phyloP scores from a whole-genome alignment of 2,888 invertebrate species.

The Eupithecia inturbata region DNA sequence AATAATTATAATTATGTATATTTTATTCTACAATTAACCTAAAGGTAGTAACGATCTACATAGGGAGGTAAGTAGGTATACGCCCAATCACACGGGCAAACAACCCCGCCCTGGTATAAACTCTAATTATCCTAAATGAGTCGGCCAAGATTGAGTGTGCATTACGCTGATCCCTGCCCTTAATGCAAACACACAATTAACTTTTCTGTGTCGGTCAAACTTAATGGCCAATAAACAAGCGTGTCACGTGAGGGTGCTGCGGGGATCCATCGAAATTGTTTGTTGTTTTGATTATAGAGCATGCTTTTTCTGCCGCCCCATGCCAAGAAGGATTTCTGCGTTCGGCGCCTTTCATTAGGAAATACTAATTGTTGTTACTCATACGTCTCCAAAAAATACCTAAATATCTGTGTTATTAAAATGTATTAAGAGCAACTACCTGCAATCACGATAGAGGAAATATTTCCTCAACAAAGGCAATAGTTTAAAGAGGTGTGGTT shows the following conservation, averaged over 20 bases:
- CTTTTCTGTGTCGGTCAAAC: slow-evolving; percentile 46
- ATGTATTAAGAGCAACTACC: too few species aligned
- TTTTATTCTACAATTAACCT: neutral
- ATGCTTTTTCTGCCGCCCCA: neutral
- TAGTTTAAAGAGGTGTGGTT: too few species aligned
- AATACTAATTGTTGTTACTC: neutral
- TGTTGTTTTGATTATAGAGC: neutral
- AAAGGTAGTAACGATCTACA: neutral
- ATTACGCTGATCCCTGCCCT: slow-evolving; percentile 19
- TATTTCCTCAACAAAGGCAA: too few species aligned
- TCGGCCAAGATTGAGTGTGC: slow-evolving; percentile 26
- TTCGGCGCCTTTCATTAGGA: neutral
- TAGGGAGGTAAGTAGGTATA: neutral
- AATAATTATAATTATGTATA: neutral
- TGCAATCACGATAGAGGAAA: too few species aligned
- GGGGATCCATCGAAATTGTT: neutral
- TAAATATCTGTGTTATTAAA: too few species aligned
- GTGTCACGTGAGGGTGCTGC: slow-evolving; percentile 39
- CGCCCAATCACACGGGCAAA: neutral
- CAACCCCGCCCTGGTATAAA: slow-evolving; percentile 16
- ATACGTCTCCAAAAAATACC: too few species aligned
- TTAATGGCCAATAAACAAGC: slow-evolving; percentile 47
- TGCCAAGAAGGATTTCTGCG: too few species aligned
- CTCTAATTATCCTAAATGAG: slow-evolving; percentile 19
- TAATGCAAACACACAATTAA: slow-evolving; percentile 51